These are phyloP conservation scores for Heliconius eleuchia DNA, from an alignment of 1,140 invertebrate genomes.

Conservation along the genomic window DNA sequence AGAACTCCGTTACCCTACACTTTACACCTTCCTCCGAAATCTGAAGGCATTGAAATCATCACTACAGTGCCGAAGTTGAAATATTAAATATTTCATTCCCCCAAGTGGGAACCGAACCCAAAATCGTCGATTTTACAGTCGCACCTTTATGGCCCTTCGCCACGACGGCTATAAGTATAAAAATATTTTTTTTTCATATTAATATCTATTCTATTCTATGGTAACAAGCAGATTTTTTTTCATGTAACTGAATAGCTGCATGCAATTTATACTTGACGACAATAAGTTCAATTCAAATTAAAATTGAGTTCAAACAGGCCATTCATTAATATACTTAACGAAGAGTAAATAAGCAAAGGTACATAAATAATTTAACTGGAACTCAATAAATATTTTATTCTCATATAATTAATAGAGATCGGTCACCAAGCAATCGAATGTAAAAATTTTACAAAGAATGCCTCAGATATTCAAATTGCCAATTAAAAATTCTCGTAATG, in stretches of 20 bases:
- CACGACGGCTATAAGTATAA: no score
- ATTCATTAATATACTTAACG: neutral
- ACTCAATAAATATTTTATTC: neutral
- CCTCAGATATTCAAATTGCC: slow-evolving; percentile 16
- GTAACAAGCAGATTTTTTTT: neutral
- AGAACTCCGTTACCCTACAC: no score
- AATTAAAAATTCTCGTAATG: slow-evolving; percentile 39
- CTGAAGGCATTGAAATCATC: no score
- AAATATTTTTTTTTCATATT: no score
- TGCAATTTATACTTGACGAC: neutral
- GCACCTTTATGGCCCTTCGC: no score
- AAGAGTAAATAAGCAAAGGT: neutral
- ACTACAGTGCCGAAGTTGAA: no score
- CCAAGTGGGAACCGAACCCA: no score
- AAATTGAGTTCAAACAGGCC: neutral
- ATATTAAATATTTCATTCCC: no score
- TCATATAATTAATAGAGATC: slow-evolving; percentile 28
- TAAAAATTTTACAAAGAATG: slow-evolving; percentile 25
- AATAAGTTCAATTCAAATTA: neutral
- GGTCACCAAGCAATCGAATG: slow-evolving; percentile 27
- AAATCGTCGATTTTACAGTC: no score
- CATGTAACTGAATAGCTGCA: neutral
- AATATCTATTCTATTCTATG: no score
- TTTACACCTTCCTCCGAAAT: no score
- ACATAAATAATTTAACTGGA: neutral